phyloP scores from a whole-genome alignment of 2,888 invertebrate genomes.

The Parelbella ahira region DNA sequence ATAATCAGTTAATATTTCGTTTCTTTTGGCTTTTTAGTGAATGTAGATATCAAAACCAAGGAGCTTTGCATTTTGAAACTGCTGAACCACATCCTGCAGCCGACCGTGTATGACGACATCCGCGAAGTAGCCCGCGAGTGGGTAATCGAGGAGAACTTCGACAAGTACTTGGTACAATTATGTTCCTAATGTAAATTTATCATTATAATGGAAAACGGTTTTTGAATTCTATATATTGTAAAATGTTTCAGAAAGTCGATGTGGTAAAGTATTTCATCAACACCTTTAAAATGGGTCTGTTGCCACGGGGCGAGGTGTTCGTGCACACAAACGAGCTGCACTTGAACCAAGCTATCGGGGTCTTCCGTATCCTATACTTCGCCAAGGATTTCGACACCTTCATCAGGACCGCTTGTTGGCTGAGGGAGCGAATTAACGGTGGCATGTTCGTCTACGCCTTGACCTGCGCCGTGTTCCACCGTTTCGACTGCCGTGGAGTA shows the following conservation, averaged over 20 bases:
- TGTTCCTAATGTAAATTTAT: no score
- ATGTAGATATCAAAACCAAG: slow-evolving; percentile 73
- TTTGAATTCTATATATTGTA: no score
- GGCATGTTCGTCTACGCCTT: slow-evolving; percentile 87
- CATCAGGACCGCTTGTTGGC: slow-evolving; percentile 84
- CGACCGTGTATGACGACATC: slow-evolving; percentile 80
- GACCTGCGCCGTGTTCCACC: slow-evolving; percentile 84
- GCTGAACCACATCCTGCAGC: slow-evolving; percentile 82
- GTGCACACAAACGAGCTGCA: slow-evolving; percentile 82
- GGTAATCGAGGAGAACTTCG: slow-evolving; percentile 79
- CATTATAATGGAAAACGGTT: no score
- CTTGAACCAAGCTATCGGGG: slow-evolving; percentile 81
- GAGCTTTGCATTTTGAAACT: slow-evolving; percentile 80
- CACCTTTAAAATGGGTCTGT: slow-evolving; percentile 77
- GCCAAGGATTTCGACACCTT: slow-evolving; percentile 86
- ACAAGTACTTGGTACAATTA: slow-evolving; percentile 79
- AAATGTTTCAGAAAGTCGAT: slow-evolving; percentile 71
- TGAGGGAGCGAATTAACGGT: slow-evolving; percentile 85
- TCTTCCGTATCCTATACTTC: slow-evolving; percentile 83
- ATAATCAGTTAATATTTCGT: no score
- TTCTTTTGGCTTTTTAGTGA: slow-evolving; percentile 58
- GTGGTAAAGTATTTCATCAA: slow-evolving; percentile 80
- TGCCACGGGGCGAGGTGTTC: slow-evolving; percentile 82
- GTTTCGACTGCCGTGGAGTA: slow-evolving; percentile 83
- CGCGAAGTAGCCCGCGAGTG: slow-evolving; percentile 81